phyloP scores from a whole-genome alignment of 2,888 invertebrate species.

The Teleogryllus oceanicus region DNA sequence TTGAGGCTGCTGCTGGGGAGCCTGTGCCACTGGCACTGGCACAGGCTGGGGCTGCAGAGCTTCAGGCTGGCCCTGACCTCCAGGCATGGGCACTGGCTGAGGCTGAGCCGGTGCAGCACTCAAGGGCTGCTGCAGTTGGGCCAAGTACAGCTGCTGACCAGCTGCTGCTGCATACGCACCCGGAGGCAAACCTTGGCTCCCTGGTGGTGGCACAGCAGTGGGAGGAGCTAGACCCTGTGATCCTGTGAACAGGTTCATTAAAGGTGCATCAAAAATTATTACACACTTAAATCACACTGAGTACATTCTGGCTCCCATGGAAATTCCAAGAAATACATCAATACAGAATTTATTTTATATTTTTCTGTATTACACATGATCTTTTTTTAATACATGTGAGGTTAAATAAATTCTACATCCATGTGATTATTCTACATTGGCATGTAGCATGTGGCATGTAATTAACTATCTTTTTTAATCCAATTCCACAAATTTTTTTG shows the following conservation, averaged over 20 bases:
- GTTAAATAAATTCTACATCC: no score
- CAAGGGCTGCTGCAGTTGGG: constrained; percentile 29
- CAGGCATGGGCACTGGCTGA: constrained; percentile 31
- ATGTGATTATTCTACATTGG: no score
- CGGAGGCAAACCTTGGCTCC: constrained; percentile 29
- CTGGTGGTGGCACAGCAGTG: constrained; percentile 28
- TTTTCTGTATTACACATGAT: no score
- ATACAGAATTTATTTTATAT: no score
- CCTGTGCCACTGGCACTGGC: constrained; percentile 33
- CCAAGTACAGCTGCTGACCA: constrained; percentile 32
- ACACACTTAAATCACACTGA: background rate
- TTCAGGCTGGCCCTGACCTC: constrained; percentile 27
- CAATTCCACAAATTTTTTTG: no score
- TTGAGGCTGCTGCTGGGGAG: constrained; percentile 27
- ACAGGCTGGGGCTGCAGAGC: constrained; percentile 33
- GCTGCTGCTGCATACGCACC: background rate
- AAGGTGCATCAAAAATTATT: background rate
- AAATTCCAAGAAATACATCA: background rate
- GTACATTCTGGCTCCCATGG: background rate
- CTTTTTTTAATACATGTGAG: no score
- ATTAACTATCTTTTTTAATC: no score
- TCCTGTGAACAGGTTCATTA: background rate
- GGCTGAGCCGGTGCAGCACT: constrained; percentile 28
- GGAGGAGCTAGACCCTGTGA: constrained; percentile 30
- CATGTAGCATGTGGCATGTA: no score